These are phyloP conservation scores for Petrocephalus sullivani DNA, from an alignment of 2,797 vertebrate species.

Conservation along the genomic window DNA sequence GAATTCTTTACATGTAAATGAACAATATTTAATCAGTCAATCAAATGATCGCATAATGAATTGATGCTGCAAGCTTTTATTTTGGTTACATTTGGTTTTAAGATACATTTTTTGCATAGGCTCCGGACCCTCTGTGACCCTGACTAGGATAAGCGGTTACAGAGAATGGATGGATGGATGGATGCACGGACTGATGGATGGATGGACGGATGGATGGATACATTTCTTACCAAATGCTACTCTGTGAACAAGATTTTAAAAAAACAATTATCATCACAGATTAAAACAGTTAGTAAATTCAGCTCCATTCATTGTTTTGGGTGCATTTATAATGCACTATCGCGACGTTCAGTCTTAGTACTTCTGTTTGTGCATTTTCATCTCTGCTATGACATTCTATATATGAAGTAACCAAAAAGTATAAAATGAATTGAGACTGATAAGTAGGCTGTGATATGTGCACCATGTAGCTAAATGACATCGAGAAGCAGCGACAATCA, in stretches of 20 bases:
- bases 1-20: not conserved
- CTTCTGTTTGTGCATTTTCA: not conserved
- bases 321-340: not conserved
- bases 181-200: too few relatives aligned
- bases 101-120: not conserved
- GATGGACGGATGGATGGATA: too few relatives aligned
- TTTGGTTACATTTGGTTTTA: not conserved
- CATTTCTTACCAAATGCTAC: not conserved
- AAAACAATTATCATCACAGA: not conserved
- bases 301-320: not conserved
- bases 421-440: not conserved
- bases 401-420: not conserved
- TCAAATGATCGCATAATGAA: not conserved
- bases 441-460: not conserved
- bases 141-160: too few relatives aligned
- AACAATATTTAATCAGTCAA: not conserved
- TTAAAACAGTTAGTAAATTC: not conserved
- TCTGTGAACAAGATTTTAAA: not conserved
- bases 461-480: constrained; percentile 1
- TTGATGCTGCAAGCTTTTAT: not conserved
- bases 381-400: not conserved
- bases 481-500: not conserved
- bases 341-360: not conserved
- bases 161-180: too few relatives aligned
- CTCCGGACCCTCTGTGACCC: too few relatives aligned